phyloP scores from a whole-genome alignment of 2,113 vertebrate genomes.

The Abramis brama region DNA sequence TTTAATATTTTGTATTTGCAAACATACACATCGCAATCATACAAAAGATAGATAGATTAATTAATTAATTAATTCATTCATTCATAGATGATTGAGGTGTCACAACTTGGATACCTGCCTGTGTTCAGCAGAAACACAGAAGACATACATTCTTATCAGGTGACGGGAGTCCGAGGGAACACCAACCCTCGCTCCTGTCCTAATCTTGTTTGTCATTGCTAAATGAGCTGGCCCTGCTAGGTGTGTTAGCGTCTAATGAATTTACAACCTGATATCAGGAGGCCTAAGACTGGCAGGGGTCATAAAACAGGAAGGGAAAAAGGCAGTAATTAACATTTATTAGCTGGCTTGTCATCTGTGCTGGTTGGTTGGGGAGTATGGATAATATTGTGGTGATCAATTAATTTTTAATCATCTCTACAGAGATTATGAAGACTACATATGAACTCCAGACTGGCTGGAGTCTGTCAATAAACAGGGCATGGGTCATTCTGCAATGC shows the following conservation, averaged over 20 bases:
- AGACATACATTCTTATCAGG: constrained; percentile 44
- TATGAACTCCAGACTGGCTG: constrained; percentile 82
- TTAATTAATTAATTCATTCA: not conserved
- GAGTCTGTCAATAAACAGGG: constrained; percentile 83
- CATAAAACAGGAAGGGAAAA: constrained; percentile 69
- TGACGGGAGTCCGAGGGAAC: constrained; percentile 44
- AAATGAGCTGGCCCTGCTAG: constrained; percentile 75
- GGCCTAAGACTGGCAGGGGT: constrained; percentile 66
- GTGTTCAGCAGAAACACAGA: not conserved
- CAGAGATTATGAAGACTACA: constrained; percentile 72
- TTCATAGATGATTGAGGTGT: not conserved
- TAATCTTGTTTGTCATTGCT: constrained; percentile 80
- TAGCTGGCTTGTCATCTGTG: constrained; percentile 64
- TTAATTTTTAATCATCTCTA: constrained; percentile 78
- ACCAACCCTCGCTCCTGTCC: constrained; percentile 64
- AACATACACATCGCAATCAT: not conserved
- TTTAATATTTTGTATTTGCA: not conserved
- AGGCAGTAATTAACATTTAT: constrained; percentile 75
- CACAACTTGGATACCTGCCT: not conserved
- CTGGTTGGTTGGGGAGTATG: constrained; percentile 51
- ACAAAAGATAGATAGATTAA: not conserved
- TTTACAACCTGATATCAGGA: constrained; percentile 80
- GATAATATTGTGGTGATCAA: constrained; percentile 71
- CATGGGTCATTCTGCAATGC: constrained; percentile 67
- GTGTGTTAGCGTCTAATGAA: constrained; percentile 81